phyloP scores from a whole-genome alignment of 2,113 vertebrate species.

The Myrmecophaga tridactyla region DNA sequence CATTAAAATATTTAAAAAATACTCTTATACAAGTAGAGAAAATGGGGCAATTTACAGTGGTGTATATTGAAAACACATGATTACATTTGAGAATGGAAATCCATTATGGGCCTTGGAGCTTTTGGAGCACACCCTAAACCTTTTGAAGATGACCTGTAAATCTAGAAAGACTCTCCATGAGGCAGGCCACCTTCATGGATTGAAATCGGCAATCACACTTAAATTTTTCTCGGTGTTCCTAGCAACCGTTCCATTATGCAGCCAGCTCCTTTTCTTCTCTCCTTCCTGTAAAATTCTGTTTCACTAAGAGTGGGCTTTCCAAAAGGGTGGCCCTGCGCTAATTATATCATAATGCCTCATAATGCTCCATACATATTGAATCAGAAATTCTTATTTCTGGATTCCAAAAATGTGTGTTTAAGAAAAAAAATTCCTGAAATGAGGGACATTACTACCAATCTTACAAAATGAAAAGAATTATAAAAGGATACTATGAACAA shows the following conservation, averaged over 20 bases:
- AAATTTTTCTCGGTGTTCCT: background rate
- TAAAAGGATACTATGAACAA: no score
- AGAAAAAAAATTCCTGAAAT: background rate
- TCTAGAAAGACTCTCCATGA: accelerated
- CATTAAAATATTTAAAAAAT: no score
- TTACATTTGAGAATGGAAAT: background rate
- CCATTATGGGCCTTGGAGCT: background rate
- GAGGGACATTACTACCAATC: background rate
- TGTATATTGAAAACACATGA: background rate
- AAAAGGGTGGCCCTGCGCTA: background rate
- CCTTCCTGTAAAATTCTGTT: background rate
- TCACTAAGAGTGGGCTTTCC: background rate
- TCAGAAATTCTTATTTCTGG: background rate
- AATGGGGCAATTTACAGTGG: background rate
- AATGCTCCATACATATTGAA: background rate
- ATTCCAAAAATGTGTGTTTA: background rate
- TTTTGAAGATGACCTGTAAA: background rate
- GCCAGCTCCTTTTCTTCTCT: background rate
- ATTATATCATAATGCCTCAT: background rate
- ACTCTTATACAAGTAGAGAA: background rate
- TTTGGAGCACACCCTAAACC: background rate
- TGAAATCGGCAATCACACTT: background rate
- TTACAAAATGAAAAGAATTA: background rate
- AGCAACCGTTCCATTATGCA: background rate
- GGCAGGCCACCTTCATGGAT: no score